phyloP scores from a whole-genome alignment of 2,888 invertebrate genomes.

The Julus scandinavius region DNA sequence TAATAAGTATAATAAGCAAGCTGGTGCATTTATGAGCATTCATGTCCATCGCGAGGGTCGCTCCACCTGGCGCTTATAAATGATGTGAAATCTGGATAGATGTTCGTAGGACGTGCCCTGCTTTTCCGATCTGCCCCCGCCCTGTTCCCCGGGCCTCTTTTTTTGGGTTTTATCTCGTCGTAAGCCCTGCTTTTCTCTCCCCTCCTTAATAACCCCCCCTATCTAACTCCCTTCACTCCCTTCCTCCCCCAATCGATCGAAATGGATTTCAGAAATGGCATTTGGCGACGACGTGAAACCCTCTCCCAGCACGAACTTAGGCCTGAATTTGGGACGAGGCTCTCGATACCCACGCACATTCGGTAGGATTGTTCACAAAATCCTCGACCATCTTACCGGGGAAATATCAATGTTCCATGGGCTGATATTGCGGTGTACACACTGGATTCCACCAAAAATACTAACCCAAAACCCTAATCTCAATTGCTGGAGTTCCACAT shows the following conservation, averaged over 20 bases:
- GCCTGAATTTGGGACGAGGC: constrained; percentile 27
- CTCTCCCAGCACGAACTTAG: constrained; percentile 27
- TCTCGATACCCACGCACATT: constrained; percentile 26
- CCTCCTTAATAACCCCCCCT: constrained; percentile 33
- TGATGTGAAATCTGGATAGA: neutral
- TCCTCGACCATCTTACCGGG: neutral
- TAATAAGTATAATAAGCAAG: too few relatives aligned
- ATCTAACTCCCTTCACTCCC: neutral
- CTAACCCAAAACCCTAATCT: too few relatives aligned
- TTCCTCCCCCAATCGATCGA: constrained; percentile 25
- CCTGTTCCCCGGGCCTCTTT: constrained; percentile 17
- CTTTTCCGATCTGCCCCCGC: neutral
- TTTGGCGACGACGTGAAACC: constrained; percentile 27
- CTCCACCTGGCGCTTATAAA: neutral
- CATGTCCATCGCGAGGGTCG: neutral
- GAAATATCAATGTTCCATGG: neutral
- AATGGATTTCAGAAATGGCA: constrained; percentile 33
- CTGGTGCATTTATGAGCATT: too few relatives aligned
- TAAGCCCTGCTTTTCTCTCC: neutral
- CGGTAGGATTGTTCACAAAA: neutral
- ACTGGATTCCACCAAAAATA: too few relatives aligned
- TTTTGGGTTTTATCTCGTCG: constrained; percentile 13
- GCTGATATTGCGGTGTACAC: too few relatives aligned
- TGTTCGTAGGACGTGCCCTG: constrained; percentile 3
- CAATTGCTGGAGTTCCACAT: too few relatives aligned